Evolutionary conservation across 2,113 vertebrate species (phyloP).

Genomic region (Zosterops hypoxanthus): DNA sequence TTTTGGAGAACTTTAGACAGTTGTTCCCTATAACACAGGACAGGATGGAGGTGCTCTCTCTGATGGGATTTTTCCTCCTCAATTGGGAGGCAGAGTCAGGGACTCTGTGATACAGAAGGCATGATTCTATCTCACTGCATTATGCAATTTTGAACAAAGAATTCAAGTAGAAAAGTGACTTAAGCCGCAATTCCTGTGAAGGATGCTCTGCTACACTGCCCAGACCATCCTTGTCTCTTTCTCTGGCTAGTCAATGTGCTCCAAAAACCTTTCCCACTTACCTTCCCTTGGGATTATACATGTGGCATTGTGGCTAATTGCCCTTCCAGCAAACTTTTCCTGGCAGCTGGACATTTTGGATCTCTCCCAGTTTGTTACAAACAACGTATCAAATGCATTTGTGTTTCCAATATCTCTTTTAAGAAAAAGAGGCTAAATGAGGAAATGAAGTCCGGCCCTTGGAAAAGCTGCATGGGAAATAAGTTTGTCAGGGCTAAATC

Average conservation of each 20-base stretch:
- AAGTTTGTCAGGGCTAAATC: not conserved
- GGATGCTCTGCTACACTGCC: not conserved
- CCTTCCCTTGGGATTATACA: not conserved
- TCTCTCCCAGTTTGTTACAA: not conserved
- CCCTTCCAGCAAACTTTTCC: not conserved
- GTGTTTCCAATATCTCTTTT: not conserved
- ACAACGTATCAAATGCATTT: not conserved
- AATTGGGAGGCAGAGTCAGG: not conserved
- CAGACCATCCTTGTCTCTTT: not conserved
- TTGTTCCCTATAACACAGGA: not conserved
- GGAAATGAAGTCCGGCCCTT: not conserved
- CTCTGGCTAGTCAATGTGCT: not conserved
- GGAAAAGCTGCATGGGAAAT: not conserved
- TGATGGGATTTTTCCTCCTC: not conserved
- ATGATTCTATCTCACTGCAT: not conserved
- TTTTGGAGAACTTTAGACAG: not conserved
- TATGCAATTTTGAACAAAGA: not conserved
- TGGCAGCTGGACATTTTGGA: not conserved
- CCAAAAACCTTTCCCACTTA: not conserved
- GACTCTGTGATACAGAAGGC: not conserved
- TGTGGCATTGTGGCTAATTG: not conserved
- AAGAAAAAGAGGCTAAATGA: not conserved
- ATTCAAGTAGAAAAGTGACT: not conserved
- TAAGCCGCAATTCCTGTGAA: not conserved
- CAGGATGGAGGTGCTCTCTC: not conserved